Conservation (phyloP, 2,113 vertebrate species). For the Taxidea taxus region DNA sequence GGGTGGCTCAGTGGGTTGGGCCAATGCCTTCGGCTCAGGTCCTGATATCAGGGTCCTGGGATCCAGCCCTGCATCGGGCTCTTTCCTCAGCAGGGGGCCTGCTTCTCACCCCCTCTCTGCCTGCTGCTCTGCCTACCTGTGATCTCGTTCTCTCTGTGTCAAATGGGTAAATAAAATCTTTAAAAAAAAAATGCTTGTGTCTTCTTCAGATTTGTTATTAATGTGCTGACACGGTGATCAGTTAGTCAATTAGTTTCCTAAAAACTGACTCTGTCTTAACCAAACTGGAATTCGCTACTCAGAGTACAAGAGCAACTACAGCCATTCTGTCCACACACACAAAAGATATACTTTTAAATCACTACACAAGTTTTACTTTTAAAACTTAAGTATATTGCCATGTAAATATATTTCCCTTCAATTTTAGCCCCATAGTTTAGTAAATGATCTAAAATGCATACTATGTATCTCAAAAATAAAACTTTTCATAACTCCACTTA, state of each 20-base stretch:
- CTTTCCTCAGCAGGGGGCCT: too few relatives aligned
- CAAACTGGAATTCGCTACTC: not conserved
- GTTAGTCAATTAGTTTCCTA: not conserved
- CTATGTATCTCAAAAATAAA: conserved; percentile 6
- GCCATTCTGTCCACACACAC: not conserved
- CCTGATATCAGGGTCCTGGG: too few relatives aligned
- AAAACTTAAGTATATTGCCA: not conserved
- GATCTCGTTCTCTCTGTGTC: too few relatives aligned
- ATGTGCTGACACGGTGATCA: not conserved
- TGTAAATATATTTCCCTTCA: not conserved
- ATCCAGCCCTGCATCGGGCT: too few relatives aligned
- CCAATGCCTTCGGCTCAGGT: too few relatives aligned
- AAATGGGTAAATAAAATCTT: too few relatives aligned
- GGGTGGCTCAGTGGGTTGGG: too few relatives aligned
- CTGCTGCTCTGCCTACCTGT: too few relatives aligned
- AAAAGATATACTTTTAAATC: not conserved
- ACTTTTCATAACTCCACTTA: not conserved
- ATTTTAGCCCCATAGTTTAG: not conserved
- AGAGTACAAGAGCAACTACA: not conserved
- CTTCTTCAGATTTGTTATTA: conserved; percentile 13
- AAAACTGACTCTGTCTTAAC: conserved; percentile 24
- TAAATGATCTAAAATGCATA: conserved; percentile 35
- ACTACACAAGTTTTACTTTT: not conserved
- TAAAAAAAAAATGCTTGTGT: not conserved
- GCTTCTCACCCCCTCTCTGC: fast-evolving